phyloP scores from a whole-genome alignment of 2,888 invertebrate species.

The Tenthredo distinguenda region DNA sequence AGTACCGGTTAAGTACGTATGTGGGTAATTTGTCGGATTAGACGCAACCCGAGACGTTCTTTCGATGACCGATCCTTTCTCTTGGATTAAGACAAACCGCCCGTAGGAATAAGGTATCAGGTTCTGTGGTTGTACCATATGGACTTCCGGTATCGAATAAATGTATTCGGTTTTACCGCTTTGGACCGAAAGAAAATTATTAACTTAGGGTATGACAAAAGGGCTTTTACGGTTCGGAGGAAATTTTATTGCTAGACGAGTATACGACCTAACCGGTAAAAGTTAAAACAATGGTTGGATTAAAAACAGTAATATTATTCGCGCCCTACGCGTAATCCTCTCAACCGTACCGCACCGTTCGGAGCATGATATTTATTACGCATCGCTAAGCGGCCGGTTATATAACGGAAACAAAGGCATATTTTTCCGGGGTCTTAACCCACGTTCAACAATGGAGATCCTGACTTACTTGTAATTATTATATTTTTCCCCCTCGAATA shows the following conservation, averaged over 20 bases:
- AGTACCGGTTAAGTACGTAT: constrained; percentile 1
- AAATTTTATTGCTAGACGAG: constrained; percentile 16
- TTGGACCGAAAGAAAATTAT: neutral
- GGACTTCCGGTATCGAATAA: constrained; percentile 16
- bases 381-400: constrained; percentile 60
- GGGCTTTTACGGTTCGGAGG: neutral
- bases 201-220: constrained; percentile 8
- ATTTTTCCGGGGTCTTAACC: constrained; percentile 48
- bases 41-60: constrained; percentile 21
- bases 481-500: neutral
- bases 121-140: neutral
- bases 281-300: constrained; percentile 54
- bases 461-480: constrained; percentile 43
- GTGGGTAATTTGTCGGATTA: constrained; percentile 46
- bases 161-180: neutral
- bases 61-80: constrained; percentile 31
- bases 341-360: constrained; percentile 62
- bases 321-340: constrained; percentile 70
- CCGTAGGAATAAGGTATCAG: constrained; percentile 29
- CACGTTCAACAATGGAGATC: neutral
- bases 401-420: constrained; percentile 70
- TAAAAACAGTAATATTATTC: constrained; percentile 73
- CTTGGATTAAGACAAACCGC: constrained; percentile 38
- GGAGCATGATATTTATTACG: constrained; percentile 70
- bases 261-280: neutral